Base-by-base conservation (phyloP, 2,888 invertebrate genomes). In the Silvanus unidentatus region DNA sequence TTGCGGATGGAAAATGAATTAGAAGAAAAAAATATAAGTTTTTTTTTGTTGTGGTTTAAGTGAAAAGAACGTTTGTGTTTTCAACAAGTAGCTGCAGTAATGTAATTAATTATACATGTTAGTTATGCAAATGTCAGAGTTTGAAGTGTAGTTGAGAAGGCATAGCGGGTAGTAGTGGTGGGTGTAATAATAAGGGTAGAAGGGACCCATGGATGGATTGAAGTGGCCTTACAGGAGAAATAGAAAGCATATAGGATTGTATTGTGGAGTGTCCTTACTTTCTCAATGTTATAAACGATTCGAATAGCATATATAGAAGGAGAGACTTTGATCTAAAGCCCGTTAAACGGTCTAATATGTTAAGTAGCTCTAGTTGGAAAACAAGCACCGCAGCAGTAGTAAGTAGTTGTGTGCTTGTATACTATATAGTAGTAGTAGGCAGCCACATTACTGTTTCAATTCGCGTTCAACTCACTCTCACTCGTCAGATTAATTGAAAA, bases 321-420 rank as follows among this genome's bases (percentile, higher is more conserved):
- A n/a, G n/a, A n/a, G n/a, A n/a, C 53, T 53, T 53, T 51, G 53
- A 51, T 52, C 51, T 48, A 16, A 34, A 40, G 28, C 52, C 52
- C 52, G 55, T 48, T 57, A 56, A 59, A 52, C 49, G 55, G 48
- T 56, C 54, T 56, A 57, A 57, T 57, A 56, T 55, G 56, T 57
- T 59, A 56, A 59, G 57, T 56, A 56, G 58, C 55, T 50, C 48
- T 22, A 22, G 22, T 22, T 5, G 4, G 22, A 22, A 22, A 22
- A 22, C 22, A 22, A 22, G 22, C 22, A 22, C 22, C 22, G 14
- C 44, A n/a, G n/a, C n/a, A n/a, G n/a, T n/a, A n/a, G n/a, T n/a
- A n/a, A n/a, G n/a, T n/a, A n/a, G n/a, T n/a, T n/a, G n/a, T n/a
- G n/a, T n/a, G n/a, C n/a, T n/a, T n/a, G n/a, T n/a, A n/a, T n/a